These are phyloP conservation scores for Ardeotis arabs DNA, from an alignment of 2,113 vertebrate species.

Conservation along the genomic window DNA sequence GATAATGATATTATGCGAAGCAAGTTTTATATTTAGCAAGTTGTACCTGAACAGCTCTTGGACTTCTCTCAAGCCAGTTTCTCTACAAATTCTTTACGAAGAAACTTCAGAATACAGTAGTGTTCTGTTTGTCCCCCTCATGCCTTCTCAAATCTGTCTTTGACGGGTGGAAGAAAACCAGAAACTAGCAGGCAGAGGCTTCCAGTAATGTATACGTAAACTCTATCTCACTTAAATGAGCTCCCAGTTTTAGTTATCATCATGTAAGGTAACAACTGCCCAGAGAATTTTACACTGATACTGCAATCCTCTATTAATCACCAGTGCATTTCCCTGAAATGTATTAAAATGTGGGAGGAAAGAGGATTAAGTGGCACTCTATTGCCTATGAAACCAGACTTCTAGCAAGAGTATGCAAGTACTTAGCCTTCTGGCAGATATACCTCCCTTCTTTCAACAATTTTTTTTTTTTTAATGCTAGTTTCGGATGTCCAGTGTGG, in stretches of 20 bases:
- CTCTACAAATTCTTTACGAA: background rate
- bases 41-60: background rate
- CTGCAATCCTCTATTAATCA: fast-evolving
- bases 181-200: background rate
- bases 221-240: background rate
- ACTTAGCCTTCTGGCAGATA: background rate
- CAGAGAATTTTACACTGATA: background rate
- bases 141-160: background rate
- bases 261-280: background rate
- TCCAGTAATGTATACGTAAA: background rate
- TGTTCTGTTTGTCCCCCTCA: background rate
- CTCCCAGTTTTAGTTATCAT: background rate
- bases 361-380: background rate
- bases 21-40: background rate
- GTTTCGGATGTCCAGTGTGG: background rate
- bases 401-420: background rate
- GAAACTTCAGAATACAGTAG: background rate
- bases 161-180: background rate
- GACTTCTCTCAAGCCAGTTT: background rate
- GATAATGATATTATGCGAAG: background rate
- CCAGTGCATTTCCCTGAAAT: background rate
- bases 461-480: background rate
- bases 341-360: background rate
- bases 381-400: background rate
- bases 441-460: background rate